Percentiles rank a stretch among this genome's conserved stretches.
Conservation (phyloP, 2,113 vertebrate species). For the Paramormyrops kingsleyae region DNA sequence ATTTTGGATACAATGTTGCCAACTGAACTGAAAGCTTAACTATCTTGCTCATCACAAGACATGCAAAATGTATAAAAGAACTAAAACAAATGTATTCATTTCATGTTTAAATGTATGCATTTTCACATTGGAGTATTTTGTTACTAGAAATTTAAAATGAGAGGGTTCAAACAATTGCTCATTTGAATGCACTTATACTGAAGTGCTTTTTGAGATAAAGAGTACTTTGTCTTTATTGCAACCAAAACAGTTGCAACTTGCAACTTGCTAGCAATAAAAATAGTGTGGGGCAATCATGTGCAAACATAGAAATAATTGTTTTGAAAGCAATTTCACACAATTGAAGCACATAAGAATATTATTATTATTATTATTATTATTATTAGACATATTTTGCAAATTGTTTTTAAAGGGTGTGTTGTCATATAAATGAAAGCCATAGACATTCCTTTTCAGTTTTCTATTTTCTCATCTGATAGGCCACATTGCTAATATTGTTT, state of each 20-base stretch:
- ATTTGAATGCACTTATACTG: background rate
- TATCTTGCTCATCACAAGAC: background rate
- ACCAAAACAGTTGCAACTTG: background rate
- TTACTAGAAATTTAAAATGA: background rate
- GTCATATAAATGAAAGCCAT: background rate
- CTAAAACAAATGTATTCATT: background rate
- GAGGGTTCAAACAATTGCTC: background rate
- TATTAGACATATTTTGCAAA: background rate
- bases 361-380: background rate
- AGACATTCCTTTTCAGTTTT: background rate
- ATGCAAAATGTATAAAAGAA: background rate
- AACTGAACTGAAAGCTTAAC: background rate
- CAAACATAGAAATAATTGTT: background rate
- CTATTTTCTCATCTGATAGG: background rate
- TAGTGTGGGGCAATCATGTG: background rate
- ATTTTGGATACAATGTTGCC: slow-evolving; percentile 6
- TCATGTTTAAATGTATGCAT: background rate
- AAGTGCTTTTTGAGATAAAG: background rate
- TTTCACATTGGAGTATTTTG: background rate
- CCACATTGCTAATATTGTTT: slow-evolving; percentile 3
- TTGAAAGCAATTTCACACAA: background rate
- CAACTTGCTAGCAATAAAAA: background rate
- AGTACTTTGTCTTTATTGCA: background rate
- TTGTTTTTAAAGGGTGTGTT: background rate
- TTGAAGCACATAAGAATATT: background rate